Evolutionary conservation across 1,140 invertebrate species (phyloP).

Genomic region (Pollicipes pollicipes): DNA sequence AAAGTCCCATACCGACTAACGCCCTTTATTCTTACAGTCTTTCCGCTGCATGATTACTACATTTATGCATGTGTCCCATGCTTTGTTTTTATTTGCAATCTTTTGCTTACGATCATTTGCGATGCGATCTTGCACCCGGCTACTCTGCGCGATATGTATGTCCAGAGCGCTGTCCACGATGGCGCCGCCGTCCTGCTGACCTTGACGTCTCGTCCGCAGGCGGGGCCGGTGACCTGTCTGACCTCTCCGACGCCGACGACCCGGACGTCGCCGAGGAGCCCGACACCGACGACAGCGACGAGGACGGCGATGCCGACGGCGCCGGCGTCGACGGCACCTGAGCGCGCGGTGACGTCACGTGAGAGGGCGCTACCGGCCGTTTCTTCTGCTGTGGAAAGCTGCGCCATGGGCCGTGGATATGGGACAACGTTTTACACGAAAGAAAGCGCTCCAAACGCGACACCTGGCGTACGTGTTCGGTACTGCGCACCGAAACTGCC

Average conservation of each 20-base stretch:
- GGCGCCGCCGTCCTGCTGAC: neutral
- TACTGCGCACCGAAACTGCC: no score
- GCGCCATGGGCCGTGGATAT: no score
- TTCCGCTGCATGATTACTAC: neutral
- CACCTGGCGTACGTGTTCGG: no score
- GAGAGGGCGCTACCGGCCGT: no score
- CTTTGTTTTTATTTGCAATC: neutral
- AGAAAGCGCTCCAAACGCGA: no score
- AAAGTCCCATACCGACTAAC: no score
- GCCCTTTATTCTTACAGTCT: neutral
- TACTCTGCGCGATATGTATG: no score
- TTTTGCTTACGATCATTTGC: no score
- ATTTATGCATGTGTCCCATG: neutral
- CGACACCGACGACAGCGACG: constrained; percentile 16
- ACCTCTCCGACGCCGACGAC: constrained; percentile 18
- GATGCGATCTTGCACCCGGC: neutral
- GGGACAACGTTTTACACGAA: no score
- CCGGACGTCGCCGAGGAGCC: constrained; percentile 20
- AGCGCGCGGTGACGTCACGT: neutral
- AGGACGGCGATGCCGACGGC: constrained; percentile 16
- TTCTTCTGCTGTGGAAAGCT: no score
- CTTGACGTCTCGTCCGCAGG: constrained; percentile 14
- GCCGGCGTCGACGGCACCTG: constrained; percentile 5
- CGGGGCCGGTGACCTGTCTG: constrained; percentile 19
- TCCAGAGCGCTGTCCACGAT: neutral